Base-by-base conservation (phyloP, 2,797 vertebrate genomes). In the Pseudopleuronectes americanus region DNA sequence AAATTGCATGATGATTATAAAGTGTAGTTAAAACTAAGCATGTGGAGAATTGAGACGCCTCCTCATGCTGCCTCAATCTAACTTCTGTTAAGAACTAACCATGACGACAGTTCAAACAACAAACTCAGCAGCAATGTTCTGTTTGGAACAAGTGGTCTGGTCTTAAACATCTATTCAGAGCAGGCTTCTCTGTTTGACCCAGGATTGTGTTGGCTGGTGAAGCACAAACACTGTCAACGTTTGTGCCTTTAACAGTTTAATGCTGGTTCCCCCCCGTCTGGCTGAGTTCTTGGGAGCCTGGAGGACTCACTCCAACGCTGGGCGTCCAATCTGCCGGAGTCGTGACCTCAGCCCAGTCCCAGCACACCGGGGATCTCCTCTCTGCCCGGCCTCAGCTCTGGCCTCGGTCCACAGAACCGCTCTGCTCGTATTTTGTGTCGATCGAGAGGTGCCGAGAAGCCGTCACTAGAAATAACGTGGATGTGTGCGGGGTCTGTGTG, bases 321-420 rank as follows among this genome's bases (percentile, higher is more conserved):
- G 74, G 64, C 21, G 66, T 64, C 56, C 78, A 84, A 57, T 86
- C 82, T 77, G 74, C 62, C 26, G 7, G 57, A 81, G 78, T 89
- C 76, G 0, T 33, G 85, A 82, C 77, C 89, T 85, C 64, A 16
- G 52, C 70, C 68, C 65, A 2, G 26, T 71, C 71, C 71, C 73
- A 53, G 65, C 31, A 33, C 68, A 64, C 43, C 53, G 45, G 52
- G 65, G 57, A 79, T 61, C 71, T 74, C 72, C 10, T 64, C 61
- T 26, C 64, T 22, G 76, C 48, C 68, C 52, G 66, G 71, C 73
- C 43, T 75, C 70, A 7, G 58, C 41, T 68, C 71, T 84, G 83
- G 78, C 73, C 52, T 59, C 10, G 1, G 22, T 86, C 80, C 77
- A 69, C 14, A 16, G 61, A 2, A 8, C 0, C 31, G 57, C 63